Conservation (phyloP, 2,888 invertebrate genomes). For the Chydorus sphaericus region DNA sequence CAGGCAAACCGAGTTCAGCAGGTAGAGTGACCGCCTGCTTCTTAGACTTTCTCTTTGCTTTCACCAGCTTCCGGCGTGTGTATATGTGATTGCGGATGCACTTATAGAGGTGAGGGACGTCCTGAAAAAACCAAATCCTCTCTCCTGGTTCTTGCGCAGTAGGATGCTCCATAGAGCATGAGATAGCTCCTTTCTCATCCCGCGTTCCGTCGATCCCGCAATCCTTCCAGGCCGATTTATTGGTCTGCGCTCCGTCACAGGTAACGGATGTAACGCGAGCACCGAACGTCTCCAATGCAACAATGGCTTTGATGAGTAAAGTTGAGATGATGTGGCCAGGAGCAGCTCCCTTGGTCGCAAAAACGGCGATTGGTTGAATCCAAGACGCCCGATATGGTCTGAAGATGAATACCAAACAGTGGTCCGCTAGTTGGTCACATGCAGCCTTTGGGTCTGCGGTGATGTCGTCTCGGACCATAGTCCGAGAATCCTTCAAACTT, state of each 20-base stretch:
- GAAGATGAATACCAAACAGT: not conserved
- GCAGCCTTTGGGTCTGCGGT: not conserved
- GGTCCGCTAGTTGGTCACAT: not conserved
- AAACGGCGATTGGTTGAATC: not conserved
- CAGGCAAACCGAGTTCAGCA: too few species aligned
- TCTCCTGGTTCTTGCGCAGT: not conserved
- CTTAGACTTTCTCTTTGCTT: not conserved
- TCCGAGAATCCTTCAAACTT: not conserved
- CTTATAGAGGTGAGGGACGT: not conserved
- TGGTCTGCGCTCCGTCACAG: not conserved
- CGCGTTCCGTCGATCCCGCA: not conserved
- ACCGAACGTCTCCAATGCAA: not conserved
- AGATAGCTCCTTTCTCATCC: not conserved
- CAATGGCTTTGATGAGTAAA: not conserved
- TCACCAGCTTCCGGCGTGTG: not conserved
- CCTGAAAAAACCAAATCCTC: not conserved
- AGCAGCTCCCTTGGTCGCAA: not conserved
- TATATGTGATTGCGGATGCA: not conserved
- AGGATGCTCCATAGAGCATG: not conserved
- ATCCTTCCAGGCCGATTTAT: not conserved
- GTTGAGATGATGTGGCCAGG: not conserved
- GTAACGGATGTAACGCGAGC: not conserved
- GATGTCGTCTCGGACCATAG: not conserved
- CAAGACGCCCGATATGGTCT: not conserved
- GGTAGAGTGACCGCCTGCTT: too few species aligned